Evolutionary conservation across 1,140 invertebrate species (phyloP).

Genomic region (Zaprionus vittiger): DNA sequence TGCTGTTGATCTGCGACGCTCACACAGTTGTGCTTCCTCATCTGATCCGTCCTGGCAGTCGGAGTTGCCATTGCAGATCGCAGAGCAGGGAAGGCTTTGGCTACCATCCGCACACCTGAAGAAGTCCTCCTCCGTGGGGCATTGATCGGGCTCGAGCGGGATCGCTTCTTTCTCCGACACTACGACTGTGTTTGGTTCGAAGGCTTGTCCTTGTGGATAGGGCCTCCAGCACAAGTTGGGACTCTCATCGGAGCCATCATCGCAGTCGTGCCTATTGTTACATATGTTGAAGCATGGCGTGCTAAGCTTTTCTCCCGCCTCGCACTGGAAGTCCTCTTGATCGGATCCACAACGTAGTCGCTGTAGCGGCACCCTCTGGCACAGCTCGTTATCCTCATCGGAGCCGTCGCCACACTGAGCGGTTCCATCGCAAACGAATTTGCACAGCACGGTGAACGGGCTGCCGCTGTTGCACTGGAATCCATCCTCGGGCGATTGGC

Average conservation of each 20-base stretch:
- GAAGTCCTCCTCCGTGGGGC: neutral
- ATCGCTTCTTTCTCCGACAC: no score
- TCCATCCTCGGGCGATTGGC: neutral
- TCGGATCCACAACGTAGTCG: neutral
- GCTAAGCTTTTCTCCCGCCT: conserved; percentile 13
- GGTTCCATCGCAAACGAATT: conserved; percentile 13
- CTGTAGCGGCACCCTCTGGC: neutral
- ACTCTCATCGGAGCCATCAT: conserved; percentile 40
- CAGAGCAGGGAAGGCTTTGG: neutral
- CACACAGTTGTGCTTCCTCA: conserved; percentile 2
- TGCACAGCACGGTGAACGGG: conserved; percentile 7
- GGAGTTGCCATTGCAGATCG: neutral
- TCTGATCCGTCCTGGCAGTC: conserved; percentile 17
- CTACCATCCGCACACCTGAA: conserved; percentile 26
- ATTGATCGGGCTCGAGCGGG: neutral
- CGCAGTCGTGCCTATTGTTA: conserved; percentile 16
- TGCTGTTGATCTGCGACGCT: neutral
- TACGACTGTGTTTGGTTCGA: no score
- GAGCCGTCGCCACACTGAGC: conserved; percentile 37
- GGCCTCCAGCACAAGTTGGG: neutral
- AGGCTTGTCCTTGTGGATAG: neutral
- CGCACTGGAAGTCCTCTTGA: conserved; percentile 24
- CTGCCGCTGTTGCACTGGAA: conserved; percentile 36
- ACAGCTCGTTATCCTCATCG: conserved; percentile 35
- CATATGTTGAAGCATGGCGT: conserved; percentile 25